phyloP scores from a whole-genome alignment of 2,888 invertebrate genomes.

The Luperina testacea region DNA sequence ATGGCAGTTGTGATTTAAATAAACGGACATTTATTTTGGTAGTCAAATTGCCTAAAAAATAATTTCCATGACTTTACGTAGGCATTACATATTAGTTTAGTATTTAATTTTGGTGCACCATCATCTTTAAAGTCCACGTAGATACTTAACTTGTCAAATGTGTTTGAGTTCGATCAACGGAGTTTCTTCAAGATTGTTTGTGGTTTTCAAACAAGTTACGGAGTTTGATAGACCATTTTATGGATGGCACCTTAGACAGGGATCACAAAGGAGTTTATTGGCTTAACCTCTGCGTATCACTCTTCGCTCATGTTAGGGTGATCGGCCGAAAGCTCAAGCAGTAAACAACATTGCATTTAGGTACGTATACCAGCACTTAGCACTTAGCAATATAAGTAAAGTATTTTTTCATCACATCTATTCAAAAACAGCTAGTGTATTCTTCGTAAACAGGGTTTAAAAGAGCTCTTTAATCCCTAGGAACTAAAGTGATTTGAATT shows the following conservation, averaged over 20 bases:
- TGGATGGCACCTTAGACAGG: constrained; percentile 8
- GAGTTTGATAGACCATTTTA: constrained; percentile 23
- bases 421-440: too few relatives aligned
- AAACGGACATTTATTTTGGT: neutral
- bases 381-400: neutral
- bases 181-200: neutral
- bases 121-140: neutral
- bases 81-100: neutral
- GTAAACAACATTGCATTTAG: constrained; percentile 8
- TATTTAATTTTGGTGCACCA: constrained; percentile 2
- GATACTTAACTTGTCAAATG: neutral
- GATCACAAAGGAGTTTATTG: constrained; percentile 16
- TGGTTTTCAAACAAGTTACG: neutral
- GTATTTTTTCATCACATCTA: neutral
- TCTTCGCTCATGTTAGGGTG: neutral
- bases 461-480: too few relatives aligned
- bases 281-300: constrained; percentile 1
- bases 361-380: neutral
- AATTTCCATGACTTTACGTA: neutral
- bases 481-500: too few relatives aligned
- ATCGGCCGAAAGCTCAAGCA: neutral
- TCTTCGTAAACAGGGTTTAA: too few relatives aligned
- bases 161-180: neutral
- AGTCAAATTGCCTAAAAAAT: too few relatives aligned
- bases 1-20: neutral